Evolutionary conservation across 2,888 invertebrate genomes (phyloP), one percentile per base, ranked within the genome.

Genomic region (Cetonia aurata): DNA sequence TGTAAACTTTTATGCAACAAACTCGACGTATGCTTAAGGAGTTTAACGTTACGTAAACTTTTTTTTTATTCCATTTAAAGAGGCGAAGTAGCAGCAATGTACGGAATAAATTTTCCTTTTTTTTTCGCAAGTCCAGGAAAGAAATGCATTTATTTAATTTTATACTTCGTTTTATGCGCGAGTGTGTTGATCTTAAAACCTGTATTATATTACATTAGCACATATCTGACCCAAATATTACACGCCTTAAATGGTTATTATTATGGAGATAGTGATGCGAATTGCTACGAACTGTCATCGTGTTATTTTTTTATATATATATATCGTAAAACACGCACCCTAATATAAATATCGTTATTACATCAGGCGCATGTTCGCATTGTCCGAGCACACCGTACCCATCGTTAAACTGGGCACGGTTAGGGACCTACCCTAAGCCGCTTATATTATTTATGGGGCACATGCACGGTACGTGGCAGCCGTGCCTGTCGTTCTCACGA

Each of bases 341-440:
- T 48, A 48, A 48, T 48, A 48, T 17, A 48, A 48, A 48, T 17
- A 48, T 37, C 37, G 37, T 37, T 37, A 37, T 37, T 37, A 37
- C 37, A 3, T 37, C 37, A 37, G 37, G 37, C 37, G 37, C 37
- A 37, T 10, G 37, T 37, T 37, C 6, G 8, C 37, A 37, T 37
- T 37, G 37, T 37, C 37, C 37, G 37, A 10, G 4, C 4, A 37
- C 37, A 10, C 37, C 37, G 37, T 37, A 37, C 37, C 8, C 10
- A 37, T 37, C 37, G 37, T 3, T 46, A 48, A 46, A 60, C 46
- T 60, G 60, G 60, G 60, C 46, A 25, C 60, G 60, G 48, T 60
- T 37, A 57, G 33, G 17, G 70, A 70, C 70, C 70, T 57, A 70
- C 56, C 70, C 70, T 66, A 57, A 66, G 41, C 48, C 15, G 10